Evolutionary conservation across 2,113 vertebrate species (phyloP).

Genomic region (Hemibagrus wyckioides): DNA sequence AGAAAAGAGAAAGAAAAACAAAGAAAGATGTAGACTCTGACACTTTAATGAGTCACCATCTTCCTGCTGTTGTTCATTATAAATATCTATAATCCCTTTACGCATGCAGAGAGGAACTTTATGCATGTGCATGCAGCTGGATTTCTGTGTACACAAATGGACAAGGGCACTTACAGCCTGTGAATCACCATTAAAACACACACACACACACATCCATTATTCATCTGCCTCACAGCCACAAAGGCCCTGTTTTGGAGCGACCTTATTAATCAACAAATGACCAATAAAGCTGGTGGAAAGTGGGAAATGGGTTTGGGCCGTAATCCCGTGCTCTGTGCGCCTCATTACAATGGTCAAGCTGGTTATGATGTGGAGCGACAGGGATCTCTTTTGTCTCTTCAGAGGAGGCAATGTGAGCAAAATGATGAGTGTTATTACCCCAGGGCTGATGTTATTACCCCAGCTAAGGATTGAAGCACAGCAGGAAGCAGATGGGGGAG

Average conservation of each 20-base stretch:
- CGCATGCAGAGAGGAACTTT: conserved; percentile 27
- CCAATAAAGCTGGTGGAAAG: conserved; percentile 39
- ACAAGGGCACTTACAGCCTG: conserved; percentile 24
- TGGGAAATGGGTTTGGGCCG: conserved; percentile 42
- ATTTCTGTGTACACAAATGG: conserved; percentile 24
- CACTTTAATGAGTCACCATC: conserved; percentile 25
- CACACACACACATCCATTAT: conserved; percentile 49
- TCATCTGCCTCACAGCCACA: conserved; percentile 46
- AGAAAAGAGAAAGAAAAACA: background rate
- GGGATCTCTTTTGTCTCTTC: conserved; percentile 37
- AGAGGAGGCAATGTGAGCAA: conserved; percentile 49
- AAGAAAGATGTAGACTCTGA: background rate
- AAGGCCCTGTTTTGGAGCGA: conserved; percentile 48
- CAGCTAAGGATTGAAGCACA: conserved; percentile 7
- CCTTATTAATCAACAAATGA: conserved; percentile 48
- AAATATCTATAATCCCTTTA: conserved; percentile 28
- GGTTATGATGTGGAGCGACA: background rate
- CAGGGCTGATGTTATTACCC: conserved; percentile 1
- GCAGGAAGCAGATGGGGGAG: conserved; percentile 8
- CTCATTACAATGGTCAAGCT: conserved; percentile 20
- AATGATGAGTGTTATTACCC: conserved; percentile 22
- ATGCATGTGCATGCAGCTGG: conserved; percentile 20
- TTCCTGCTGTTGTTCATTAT: conserved; percentile 34
- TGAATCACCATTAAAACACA: conserved; percentile 47
- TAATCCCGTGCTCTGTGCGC: conserved; percentile 28